A percentile compares a stretch with the other conserved stretches of the same genome.
Conservation (phyloP, 64 coral and sea anemone species). For the Porites australiensis region DNA sequence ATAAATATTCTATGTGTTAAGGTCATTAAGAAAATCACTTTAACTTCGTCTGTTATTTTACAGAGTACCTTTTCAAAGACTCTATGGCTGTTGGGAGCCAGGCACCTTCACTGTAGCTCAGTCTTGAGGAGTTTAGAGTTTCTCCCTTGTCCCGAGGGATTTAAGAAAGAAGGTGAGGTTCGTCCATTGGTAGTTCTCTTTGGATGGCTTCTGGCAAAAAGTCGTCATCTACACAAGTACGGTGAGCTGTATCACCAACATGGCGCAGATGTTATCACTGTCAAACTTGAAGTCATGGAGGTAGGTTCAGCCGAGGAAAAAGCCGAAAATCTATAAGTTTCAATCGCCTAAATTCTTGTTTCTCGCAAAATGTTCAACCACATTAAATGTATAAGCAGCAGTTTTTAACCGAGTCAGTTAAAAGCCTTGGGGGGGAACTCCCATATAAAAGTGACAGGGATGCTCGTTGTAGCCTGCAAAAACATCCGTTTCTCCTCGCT, state of each 20-base stretch:
- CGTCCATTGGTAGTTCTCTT: conserved; percentile 77
- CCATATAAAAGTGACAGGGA: no score
- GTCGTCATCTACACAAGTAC: conserved; percentile 87
- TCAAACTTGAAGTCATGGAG: conserved; percentile 84
- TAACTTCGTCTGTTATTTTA: neutral
- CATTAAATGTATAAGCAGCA: no score
- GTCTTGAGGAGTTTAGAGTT: conserved; percentile 2
- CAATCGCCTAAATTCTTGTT: no score
- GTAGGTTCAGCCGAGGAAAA: neutral
- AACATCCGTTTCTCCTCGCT: no score
- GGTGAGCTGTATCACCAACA: conserved; percentile 77
- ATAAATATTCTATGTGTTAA: no score
- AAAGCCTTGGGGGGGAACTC: no score
- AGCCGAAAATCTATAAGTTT: neutral
- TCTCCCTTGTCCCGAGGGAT: conserved; percentile 14
- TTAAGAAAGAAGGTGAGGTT: neutral
- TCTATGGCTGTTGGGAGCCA: neutral
- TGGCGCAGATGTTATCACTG: conserved; percentile 87
- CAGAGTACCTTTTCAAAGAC: neutral
- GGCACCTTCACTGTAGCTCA: conserved; percentile 17
- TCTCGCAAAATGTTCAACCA: no score
- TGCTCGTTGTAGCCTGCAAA: no score
- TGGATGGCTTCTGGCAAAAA: conserved; percentile 92
- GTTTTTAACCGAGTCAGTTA: no score
- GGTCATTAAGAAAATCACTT: neutral